phyloP scores from a whole-genome alignment of 2,113 vertebrate species.

The Anguilla japonica region DNA sequence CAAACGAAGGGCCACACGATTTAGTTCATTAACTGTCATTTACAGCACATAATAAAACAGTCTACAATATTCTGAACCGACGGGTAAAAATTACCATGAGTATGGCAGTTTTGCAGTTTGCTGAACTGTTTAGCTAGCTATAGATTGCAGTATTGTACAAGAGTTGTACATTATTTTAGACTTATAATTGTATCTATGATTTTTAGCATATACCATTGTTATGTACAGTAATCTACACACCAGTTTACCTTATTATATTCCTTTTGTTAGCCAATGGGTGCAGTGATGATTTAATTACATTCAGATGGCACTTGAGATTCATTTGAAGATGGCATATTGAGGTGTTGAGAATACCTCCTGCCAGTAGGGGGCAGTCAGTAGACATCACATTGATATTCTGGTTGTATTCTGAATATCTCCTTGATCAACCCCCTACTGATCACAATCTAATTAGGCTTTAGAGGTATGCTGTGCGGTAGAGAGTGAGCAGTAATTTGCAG shows the following conservation, averaged over 20 bases:
- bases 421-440: background rate
- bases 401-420: background rate
- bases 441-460: background rate
- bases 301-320: background rate
- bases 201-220: background rate
- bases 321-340: background rate
- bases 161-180: no score
- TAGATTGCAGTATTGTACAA: no score
- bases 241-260: background rate
- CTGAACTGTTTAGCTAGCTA: no score
- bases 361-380: background rate
- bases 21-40: background rate
- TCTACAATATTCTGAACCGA: background rate
- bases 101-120: no score
- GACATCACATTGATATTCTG: background rate
- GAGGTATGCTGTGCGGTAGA: background rate
- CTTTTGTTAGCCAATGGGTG: no score
- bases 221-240: background rate
- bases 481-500: background rate
- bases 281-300: no score
- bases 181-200: background rate
- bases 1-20: background rate
- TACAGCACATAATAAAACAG: background rate
- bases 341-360: background rate
- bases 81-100: no score